Percentiles rank a stretch among this genome's conserved stretches.
Evolutionary conservation across 1,140 invertebrate genomes (phyloP).

Genomic region (Drosophila subpulchrella): DNA sequence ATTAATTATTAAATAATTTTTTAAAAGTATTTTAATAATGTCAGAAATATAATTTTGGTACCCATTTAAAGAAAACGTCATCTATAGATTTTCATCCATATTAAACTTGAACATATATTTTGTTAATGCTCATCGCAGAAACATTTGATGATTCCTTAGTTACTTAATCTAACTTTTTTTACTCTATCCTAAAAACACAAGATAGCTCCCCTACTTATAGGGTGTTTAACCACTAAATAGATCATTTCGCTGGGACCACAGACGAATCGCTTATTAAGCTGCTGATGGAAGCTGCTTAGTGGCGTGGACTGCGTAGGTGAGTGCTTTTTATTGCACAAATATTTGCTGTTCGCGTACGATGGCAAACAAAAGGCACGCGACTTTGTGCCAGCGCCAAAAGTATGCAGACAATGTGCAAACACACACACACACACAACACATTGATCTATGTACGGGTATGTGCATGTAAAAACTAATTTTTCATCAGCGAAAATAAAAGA

Average conservation of each 20-base stretch:
- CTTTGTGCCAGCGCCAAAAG: conserved; percentile 75
- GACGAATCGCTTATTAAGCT: conserved; percentile 43
- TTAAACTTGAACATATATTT: no score
- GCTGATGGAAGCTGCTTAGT: conserved; percentile 42
- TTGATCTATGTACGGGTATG: conserved; percentile 51
- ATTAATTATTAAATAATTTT: no score
- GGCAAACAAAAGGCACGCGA: conserved; percentile 70
- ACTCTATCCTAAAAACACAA: background rate
- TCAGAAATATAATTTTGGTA: no score
- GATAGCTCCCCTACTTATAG: background rate
- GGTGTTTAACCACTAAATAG: background rate
- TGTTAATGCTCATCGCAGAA: no score
- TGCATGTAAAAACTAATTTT: conserved; percentile 77
- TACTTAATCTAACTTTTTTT: background rate
- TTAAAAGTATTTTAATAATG: no score
- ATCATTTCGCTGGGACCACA: conserved; percentile 7
- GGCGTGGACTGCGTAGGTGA: conserved; percentile 29
- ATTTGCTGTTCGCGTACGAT: conserved; percentile 55
- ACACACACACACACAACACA: conserved; percentile 21
- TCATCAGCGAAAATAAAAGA: conserved; percentile 72
- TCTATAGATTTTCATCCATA: no score
- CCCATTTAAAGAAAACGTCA: no score
- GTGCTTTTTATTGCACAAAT: conserved; percentile 69
- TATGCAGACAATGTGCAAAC: conserved; percentile 83
- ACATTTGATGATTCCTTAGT: no score